A percentile compares a stretch with the other conserved stretches of the same genome.
phyloP scores from a whole-genome alignment of 2,113 vertebrate genomes.

The Aleadryas rufinucha region DNA sequence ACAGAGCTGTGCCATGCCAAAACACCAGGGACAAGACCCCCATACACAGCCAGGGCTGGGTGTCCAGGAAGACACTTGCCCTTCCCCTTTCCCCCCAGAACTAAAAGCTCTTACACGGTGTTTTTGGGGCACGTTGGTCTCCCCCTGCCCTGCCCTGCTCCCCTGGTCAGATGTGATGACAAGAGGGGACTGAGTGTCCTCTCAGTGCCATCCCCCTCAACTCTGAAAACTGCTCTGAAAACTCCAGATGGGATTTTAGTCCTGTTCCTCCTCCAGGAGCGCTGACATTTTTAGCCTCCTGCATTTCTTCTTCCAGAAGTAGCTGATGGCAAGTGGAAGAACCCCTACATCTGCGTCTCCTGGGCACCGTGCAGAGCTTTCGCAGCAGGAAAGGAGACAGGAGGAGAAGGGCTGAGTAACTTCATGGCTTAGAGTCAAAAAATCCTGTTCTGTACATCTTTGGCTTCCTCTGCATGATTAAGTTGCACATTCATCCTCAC shows the following conservation, averaged over 20 bases:
- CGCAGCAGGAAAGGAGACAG: not conserved
- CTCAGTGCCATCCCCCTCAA: not conserved
- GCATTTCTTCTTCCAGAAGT: not conserved
- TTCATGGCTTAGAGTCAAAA: not conserved
- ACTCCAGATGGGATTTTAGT: not conserved
- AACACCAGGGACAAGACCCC: not conserved
- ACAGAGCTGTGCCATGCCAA: not conserved
- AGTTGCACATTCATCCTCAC: not conserved
- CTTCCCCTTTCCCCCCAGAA: not conserved
- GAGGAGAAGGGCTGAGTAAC: not conserved
- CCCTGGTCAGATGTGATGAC: not conserved
- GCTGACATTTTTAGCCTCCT: not conserved
- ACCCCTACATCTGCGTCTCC: not conserved
- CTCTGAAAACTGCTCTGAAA: not conserved
- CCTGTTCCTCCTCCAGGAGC: not conserved
- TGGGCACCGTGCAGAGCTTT: not conserved
- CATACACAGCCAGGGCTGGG: fast-evolving
- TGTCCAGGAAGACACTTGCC: not conserved
- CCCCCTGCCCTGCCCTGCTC: not conserved
- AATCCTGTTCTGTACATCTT: not conserved
- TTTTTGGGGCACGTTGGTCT: not conserved
- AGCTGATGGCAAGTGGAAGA: not conserved
- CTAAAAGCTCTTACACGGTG: fast-evolving
- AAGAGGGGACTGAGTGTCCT: too few relatives aligned
- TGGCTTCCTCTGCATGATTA: not conserved